Evolutionary conservation across 2,797 vertebrate species (phyloP), one percentile per base, ranked within the genome.

Genomic region (Sebastes hubbsi): DNA sequence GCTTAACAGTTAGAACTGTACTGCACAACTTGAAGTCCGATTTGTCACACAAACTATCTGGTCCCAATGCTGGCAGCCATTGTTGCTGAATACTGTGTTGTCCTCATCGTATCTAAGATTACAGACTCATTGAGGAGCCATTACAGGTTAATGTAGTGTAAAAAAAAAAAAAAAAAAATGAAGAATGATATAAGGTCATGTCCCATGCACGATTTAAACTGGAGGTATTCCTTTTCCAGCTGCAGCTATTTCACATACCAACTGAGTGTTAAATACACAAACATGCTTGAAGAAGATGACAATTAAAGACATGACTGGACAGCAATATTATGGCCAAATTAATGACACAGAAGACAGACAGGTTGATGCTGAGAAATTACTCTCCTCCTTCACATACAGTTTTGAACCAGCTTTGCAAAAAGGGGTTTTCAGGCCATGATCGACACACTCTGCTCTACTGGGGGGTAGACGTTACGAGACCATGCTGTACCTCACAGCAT

Each of bases 201-300:
- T 81, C 58, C 34, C 87, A 84, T 91, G 87, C 88, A 81, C 74
- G 34, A 62, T 72, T 60, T 66, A 66, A 90, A 77, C 42, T 36
- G 81, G 79, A 78, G 83, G 68, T 77, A 75, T 81, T 85, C 60
- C 63, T 79, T 74, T 74, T 83, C 60, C 82, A 78, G 81, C 85
- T 84, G 80, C 81, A 89, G 89, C 86, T 84, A 91, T 88, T 93
- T 91, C 88, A 90, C 81, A 87, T 76, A 88, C 83, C 87, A 81
- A 78, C 80, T 78, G 63, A 89, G 69, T 86, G 81, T 82, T 87
- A 49, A 80, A 80, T 78, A 87, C 71, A 87, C 74, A 88, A 90
- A 88, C 92, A 94, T 92, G 91, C 89, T 85, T 60, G 56, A 78
- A 80, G 78, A 83, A 71, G 68, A 90, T 89, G 85, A 80, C 61